Percentiles rank a stretch among this genome's conserved stretches.
These are phyloP conservation scores for Osmerus mordax DNA, from an alignment of 2,113 vertebrate species.

Conservation along the genomic window DNA sequence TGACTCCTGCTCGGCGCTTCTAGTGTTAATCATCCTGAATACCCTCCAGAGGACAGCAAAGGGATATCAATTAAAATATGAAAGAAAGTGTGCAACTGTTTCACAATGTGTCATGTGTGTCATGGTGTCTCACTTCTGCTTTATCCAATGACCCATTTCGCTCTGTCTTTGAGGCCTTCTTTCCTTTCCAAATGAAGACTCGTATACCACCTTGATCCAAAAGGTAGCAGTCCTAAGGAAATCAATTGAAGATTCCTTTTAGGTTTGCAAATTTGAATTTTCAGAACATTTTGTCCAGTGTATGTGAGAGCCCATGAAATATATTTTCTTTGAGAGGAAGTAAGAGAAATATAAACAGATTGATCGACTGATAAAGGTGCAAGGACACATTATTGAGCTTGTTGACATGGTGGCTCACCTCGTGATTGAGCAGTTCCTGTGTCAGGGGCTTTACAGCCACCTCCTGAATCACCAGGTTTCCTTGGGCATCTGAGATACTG, in stretches of 20 bases:
- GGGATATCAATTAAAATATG: neutral
- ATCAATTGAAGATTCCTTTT: constrained; percentile 10
- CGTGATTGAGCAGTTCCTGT: constrained; percentile 77
- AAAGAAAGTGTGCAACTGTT: neutral
- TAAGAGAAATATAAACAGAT: too few relatives aligned
- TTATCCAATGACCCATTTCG: constrained; percentile 70
- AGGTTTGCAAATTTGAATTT: neutral
- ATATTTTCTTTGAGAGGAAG: too few relatives aligned
- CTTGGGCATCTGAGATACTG: constrained; percentile 72
- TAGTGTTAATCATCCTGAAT: neutral
- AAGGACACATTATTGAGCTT: too few relatives aligned
- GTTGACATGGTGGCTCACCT: constrained; percentile 58
- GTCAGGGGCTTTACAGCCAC: constrained; percentile 75
- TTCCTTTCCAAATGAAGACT: constrained; percentile 86
- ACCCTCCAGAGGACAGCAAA: neutral
- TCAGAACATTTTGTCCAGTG: too few relatives aligned
- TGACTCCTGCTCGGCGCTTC: too few relatives aligned
- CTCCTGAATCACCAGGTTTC: constrained; percentile 80
- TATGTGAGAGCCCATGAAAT: too few relatives aligned
- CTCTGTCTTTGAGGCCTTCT: constrained; percentile 72
- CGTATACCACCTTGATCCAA: constrained; percentile 80
- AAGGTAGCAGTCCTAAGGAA: constrained; percentile 83
- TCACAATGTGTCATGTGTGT: neutral
- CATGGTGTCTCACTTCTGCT: constrained; percentile 62
- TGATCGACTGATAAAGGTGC: too few relatives aligned